Base-by-base conservation (phyloP, 2,888 invertebrate species). In the Drosophila basisetae region DNA sequence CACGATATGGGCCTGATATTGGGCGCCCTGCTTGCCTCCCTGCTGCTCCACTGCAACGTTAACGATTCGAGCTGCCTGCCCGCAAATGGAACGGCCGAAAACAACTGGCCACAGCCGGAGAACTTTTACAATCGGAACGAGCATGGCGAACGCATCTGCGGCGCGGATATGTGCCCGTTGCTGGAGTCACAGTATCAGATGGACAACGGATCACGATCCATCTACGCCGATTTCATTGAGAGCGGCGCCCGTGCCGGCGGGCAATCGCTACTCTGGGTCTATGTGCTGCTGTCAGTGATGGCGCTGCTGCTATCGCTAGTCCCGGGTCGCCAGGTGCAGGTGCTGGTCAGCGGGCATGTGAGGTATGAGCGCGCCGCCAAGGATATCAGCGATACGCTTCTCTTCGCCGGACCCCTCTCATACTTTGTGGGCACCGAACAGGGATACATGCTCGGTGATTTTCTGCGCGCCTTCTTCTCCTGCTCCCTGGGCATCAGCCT, bases 381-480 rank as follows among this genome's bases (percentile, higher is more conserved):
- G 94, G 91, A 93, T 25, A 86, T 93, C 35, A 91, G 91, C 7
- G 93, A 93, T 39, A 93, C 93, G 1, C 73, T 97, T 43, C 94
- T 96, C 81, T 95, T 97, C 43, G 96, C 96, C 2, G 95, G 96
- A 0, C 97, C 97, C 0, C 94, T 97, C 93, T 96, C 96, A 5
- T 94, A 97, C 50, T 97, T 97, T 89, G 96, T 97, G 77, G 97
- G 97, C 73, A 94, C 97, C 69, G 97, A 97, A 92, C 97, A 97
- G 94, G 97, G 96, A 80, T 97, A 97, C 92, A 96, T 97, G 94
- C 95, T 96, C 91, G 96, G 96, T 11, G 97, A 97, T 90, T 97
- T 97, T 92, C 95, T 96, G 91, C 96, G 96, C 95, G 97, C 96
- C 88, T 97, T 97, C 90, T 96, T 97, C 22, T 96, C 96, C 2